Conservation (phyloP, 2,797 vertebrate genomes). For the Amazona finschi region DNA sequence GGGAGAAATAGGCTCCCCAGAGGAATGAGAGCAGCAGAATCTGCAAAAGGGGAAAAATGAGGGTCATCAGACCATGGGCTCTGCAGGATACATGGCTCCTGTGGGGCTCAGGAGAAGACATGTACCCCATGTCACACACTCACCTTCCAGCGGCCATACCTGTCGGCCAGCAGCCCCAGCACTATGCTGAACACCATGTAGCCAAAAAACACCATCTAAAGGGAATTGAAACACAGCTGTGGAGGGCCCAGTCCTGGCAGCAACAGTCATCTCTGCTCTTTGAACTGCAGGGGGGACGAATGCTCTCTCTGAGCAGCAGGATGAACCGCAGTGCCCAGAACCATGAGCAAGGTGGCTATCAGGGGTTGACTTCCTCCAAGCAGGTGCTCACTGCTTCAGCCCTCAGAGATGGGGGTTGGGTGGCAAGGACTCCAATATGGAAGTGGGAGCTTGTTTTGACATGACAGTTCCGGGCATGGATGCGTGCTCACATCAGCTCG, state of each 20-base stretch:
- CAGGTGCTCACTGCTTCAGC: neutral
- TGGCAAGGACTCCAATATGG: neutral
- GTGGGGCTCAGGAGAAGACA: accelerated
- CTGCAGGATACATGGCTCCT: accelerated
- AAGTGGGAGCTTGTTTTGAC: neutral
- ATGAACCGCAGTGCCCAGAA: neutral
- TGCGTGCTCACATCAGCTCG: accelerated
- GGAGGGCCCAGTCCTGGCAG: neutral
- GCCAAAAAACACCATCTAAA: conserved; percentile 94
- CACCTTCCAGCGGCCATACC: conserved; percentile 94
- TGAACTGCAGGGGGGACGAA: neutral
- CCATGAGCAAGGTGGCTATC: neutral
- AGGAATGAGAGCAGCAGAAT: conserved; percentile 87
- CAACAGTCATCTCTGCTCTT: neutral
- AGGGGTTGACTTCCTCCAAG: neutral
- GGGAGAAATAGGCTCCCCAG: conserved; percentile 92
- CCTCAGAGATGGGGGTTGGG: neutral
- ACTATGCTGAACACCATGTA: conserved; percentile 91
- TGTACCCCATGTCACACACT: neutral
- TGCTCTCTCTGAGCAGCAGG: neutral
- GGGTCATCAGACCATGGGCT: neutral
- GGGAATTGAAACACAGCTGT: neutral
- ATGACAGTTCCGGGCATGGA: neutral
- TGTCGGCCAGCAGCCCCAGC: conserved; percentile 86
- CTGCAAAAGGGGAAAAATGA: conserved; percentile 66